These are phyloP conservation scores for Pterocles orientalis DNA, from an alignment of 2,113 vertebrate genomes.

Conservation along the genomic window DNA sequence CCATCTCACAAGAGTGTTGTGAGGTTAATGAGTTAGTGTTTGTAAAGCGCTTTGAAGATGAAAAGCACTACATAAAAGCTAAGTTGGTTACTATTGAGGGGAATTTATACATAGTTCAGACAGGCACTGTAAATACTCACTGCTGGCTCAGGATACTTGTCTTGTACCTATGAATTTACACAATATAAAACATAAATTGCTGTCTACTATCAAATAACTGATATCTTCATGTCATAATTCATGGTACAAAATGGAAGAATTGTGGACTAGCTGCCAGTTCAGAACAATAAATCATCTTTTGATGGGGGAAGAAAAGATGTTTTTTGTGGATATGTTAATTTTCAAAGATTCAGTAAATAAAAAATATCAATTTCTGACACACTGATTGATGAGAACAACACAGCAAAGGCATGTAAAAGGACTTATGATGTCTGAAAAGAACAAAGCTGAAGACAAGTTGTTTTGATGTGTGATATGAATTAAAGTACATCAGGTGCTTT, in stretches of 20 bases:
- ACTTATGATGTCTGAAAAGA: background rate
- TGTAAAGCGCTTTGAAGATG: constrained; percentile 31
- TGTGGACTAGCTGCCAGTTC: background rate
- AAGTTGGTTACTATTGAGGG: constrained; percentile 1
- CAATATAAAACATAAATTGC: constrained; percentile 35
- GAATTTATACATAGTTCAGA: constrained; percentile 4
- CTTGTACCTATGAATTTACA: constrained; percentile 32
- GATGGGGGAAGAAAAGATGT: background rate
- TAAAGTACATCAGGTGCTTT: background rate
- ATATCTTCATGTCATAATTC: constrained; percentile 1
- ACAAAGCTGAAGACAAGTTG: background rate
- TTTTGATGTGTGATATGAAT: background rate
- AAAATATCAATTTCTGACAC: background rate
- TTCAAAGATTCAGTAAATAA: constrained; percentile 36
- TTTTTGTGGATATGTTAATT: background rate
- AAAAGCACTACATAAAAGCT: constrained; percentile 25
- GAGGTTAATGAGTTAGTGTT: constrained; percentile 45
- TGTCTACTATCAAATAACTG: background rate
- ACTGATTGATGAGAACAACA: background rate
- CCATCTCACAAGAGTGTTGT: background rate
- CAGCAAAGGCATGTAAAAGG: background rate
- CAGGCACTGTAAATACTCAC: constrained; percentile 24
- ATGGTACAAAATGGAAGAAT: constrained; percentile 1
- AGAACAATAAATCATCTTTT: constrained; percentile 24
- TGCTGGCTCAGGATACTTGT: background rate